Evolutionary conservation across 2,113 vertebrate species (phyloP).

Genomic region (Oryzias javanicus): DNA sequence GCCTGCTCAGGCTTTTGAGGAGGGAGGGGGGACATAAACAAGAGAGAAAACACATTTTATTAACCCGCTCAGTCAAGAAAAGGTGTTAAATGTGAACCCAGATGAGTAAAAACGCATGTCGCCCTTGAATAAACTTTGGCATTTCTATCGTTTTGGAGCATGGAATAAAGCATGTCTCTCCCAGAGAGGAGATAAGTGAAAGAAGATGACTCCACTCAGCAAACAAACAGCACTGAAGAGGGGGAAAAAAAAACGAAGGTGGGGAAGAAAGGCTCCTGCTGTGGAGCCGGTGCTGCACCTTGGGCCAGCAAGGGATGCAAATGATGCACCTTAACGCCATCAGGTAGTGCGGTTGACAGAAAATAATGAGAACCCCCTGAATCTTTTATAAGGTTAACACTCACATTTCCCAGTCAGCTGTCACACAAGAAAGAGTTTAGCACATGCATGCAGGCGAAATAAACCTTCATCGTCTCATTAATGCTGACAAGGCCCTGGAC

Average conservation of each 20-base stretch:
- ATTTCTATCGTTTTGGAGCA: conserved; percentile 74
- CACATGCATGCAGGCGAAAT: conserved; percentile 84
- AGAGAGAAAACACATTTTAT: conserved; percentile 55
- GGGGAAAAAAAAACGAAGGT: conserved; percentile 7
- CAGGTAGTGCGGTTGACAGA: conserved; percentile 96
- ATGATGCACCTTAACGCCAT: conserved; percentile 87
- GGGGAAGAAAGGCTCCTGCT: conserved; percentile 25
- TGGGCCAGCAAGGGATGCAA: conserved; percentile 88
- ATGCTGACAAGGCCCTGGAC: conserved; percentile 94
- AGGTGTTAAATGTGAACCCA: conserved; percentile 66
- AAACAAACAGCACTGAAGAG: conserved; percentile 58
- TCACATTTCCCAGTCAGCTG: conserved; percentile 96
- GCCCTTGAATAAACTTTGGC: conserved; percentile 79
- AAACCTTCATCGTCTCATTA: conserved; percentile 99
- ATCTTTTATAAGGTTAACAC: conserved; percentile 99
- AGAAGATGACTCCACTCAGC: conserved; percentile 69
- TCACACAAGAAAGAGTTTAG: conserved; percentile 99
- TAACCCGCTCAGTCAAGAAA: conserved; percentile 60
- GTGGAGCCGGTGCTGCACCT: conserved; percentile 55
- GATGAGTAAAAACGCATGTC: conserved; percentile 66
- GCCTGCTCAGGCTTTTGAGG: conserved; percentile 39
- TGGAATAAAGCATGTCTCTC: conserved; percentile 68
- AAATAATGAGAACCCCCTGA: conserved; percentile 99
- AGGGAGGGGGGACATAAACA: not conserved
- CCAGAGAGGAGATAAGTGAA: conserved; percentile 50